Evolutionary conservation across 2,888 invertebrate genomes (phyloP).

Genomic region (Drosophila birchii): DNA sequence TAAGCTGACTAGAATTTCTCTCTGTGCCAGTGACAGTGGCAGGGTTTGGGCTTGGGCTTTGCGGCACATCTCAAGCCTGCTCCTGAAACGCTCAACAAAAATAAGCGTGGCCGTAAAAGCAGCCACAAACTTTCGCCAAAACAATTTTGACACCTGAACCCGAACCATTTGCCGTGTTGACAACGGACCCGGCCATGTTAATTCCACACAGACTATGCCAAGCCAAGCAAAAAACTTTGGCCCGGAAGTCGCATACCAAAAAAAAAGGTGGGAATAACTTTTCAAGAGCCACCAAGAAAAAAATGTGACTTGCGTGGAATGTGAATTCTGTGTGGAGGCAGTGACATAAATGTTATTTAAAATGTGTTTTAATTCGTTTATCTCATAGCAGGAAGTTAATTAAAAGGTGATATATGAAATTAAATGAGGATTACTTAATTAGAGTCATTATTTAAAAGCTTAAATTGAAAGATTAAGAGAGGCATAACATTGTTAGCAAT

Average conservation of each 20-base stretch:
- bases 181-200: constrained; percentile 60
- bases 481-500: neutral
- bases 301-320: constrained; percentile 12
- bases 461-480: fast-evolving
- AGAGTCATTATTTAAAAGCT: neutral
- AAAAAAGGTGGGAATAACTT: constrained; percentile 21
- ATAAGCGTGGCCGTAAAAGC: constrained; percentile 66
- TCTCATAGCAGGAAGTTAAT: neutral
- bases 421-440: neutral
- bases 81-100: constrained; percentile 59
- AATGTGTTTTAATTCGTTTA: constrained; percentile 19
- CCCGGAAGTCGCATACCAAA: neutral
- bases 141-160: constrained; percentile 77
- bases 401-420: neutral
- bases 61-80: constrained; percentile 56
- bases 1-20: neutral
- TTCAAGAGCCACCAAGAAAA: constrained; percentile 5
- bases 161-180: constrained; percentile 65
- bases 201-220: constrained; percentile 34
- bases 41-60: neutral
- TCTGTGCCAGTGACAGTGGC: neutral
- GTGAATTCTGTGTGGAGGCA: neutral
- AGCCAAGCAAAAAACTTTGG: constrained; percentile 33
- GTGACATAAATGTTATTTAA: constrained; percentile 24
- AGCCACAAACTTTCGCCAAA: constrained; percentile 73